phyloP scores from a whole-genome alignment of 1,140 invertebrate species.

The Drosophila rufa region DNA sequence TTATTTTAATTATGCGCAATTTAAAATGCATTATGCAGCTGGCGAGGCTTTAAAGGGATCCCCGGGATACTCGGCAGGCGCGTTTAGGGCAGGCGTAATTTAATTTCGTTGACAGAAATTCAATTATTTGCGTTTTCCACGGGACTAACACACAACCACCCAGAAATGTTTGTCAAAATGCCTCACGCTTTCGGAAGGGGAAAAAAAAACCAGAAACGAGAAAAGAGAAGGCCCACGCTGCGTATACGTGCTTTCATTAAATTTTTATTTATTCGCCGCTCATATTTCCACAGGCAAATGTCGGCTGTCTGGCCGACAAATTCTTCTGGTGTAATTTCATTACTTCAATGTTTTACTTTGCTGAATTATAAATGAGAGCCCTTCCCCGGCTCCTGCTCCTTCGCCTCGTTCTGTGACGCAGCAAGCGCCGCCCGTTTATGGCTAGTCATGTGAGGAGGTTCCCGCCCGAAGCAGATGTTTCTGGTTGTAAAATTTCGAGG shows the following conservation, averaged over 20 bases:
- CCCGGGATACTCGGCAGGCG: slow-evolving; percentile 8
- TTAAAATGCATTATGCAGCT: slow-evolving; percentile 74
- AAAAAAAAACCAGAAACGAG: not conserved
- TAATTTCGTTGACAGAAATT: slow-evolving; percentile 74
- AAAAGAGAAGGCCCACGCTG: slow-evolving; percentile 38
- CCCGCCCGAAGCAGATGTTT: slow-evolving; percentile 56
- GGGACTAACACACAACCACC: slow-evolving; percentile 36
- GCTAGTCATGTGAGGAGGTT: slow-evolving; percentile 66
- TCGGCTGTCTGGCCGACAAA: slow-evolving; percentile 52
- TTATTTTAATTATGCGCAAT: slow-evolving; percentile 79
- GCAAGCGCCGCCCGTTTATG: slow-evolving; percentile 57
- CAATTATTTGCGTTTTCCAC: slow-evolving; percentile 71
- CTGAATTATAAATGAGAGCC: slow-evolving; percentile 77
- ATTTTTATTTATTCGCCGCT: slow-evolving; percentile 76
- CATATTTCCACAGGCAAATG: slow-evolving; percentile 60
- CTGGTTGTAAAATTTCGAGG: slow-evolving; percentile 47
- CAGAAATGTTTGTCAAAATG: slow-evolving; percentile 62
- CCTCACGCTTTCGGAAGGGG: slow-evolving; percentile 45
- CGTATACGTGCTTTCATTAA: slow-evolving; percentile 82
- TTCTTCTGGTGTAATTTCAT: slow-evolving; percentile 82
- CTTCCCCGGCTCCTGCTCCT: not conserved
- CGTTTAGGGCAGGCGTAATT: slow-evolving; percentile 50
- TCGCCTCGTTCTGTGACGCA: slow-evolving; percentile 28
- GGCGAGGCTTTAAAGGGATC: slow-evolving; percentile 38
- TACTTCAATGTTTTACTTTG: slow-evolving; percentile 82